Base-by-base conservation (phyloP, 2,888 invertebrate genomes). In the Muscina levida region DNA sequence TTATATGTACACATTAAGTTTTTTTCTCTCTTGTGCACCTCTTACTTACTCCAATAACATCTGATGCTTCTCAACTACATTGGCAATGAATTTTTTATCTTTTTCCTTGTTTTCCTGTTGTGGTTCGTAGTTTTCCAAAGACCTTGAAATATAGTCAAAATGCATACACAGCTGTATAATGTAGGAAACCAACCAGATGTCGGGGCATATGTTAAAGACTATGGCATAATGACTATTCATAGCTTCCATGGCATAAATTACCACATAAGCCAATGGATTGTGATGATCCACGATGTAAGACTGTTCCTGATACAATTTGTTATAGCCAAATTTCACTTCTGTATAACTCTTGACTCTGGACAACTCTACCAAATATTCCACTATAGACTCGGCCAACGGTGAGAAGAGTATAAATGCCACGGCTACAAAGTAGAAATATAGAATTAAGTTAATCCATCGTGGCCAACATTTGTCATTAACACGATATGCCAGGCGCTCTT, bases 111-210 rank as follows among this genome's bases (percentile, higher is more conserved):
- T 39, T 5, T 65, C 42, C 22, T 78, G 76, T n/a, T 72, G 77
- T 2, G 87, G 85, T 1, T 72, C 22, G 42, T 83, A 83, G 0
- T 66, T 65, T 48, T 84, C 72, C 13, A 87, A 56, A 10, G 79
- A 68, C 19, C 78, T 66, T 1, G 83, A 82, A 8, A 87, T 83
- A 37, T 83, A 76, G 39, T 84, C 84, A 19, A 86, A 82, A 44
- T 87, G 87, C 82, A 87, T 84, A 73, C 83, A 85, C 42, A 86
- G 82, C 76, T 87, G 86, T 13, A 77, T 65, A 31, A 84, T 77
- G 62, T 85, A 85, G 44, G 59, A 77, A 0, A 85, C 65, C 56
- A 85, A 68, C 84, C 84, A 85, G 0, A 84, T 62, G 66, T 85
- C 85, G 10, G 71, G 57, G 3, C 71, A 57, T 19, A 57, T 48